Conservation (phyloP, 2,113 vertebrate species). For the Epinephelus moara region DNA sequence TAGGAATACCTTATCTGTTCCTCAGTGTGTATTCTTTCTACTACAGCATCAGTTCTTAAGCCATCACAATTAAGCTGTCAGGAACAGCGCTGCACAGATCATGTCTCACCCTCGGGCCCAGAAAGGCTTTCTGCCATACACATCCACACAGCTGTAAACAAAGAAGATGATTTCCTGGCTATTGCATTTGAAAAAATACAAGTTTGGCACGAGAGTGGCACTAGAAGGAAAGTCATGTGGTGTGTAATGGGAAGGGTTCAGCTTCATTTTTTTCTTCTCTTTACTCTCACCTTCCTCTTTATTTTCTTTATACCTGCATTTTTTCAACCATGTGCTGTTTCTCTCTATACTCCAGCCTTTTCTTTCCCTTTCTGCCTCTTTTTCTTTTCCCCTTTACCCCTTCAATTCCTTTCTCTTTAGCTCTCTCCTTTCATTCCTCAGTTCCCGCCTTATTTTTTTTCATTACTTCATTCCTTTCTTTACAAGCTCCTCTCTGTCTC, state of each 20-base stretch:
- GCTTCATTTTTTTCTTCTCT: not conserved
- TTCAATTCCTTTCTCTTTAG: constrained; percentile 28
- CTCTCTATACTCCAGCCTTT: not conserved
- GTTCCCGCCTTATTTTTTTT: constrained; percentile 57
- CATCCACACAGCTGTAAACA: constrained; percentile 27
- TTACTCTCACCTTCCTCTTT: not conserved
- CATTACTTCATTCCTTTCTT: constrained; percentile 77
- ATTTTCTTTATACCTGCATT: not conserved
- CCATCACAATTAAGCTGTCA: constrained; percentile 21
- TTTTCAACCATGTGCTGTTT: not conserved
- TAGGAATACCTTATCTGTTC: not conserved
- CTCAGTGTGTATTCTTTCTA: not conserved
- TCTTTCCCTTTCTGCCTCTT: not conserved
- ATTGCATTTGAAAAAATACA: constrained; percentile 6
- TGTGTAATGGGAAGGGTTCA: constrained; percentile 26
- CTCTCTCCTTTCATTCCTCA: constrained; percentile 57
- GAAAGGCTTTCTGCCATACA: not conserved
- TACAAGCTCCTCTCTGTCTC: constrained; percentile 74
- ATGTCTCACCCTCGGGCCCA: constrained; percentile 10
- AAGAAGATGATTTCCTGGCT: constrained; percentile 3
- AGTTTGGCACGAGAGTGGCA: not conserved
- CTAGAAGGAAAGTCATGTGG: not conserved
- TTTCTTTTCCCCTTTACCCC: not conserved
- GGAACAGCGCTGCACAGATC: constrained; percentile 16
- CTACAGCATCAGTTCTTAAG: constrained; percentile 17